Evolutionary conservation across 1,140 invertebrate species (phyloP), one percentile per base, ranked within the genome.

Genomic region (Oppia nitens): DNA sequence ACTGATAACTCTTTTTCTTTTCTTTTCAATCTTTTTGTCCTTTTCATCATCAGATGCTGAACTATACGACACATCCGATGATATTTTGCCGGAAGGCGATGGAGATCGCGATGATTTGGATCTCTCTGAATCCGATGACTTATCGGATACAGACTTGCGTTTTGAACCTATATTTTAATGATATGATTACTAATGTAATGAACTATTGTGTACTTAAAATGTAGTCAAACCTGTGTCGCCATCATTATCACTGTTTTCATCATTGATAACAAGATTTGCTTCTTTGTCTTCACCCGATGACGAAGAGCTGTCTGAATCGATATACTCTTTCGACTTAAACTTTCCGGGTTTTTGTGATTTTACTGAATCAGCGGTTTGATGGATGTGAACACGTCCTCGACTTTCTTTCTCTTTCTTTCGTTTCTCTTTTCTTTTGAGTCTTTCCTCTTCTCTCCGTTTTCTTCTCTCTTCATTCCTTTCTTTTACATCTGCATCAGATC

Each of bases 391-490:
- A 9, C n/a, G 4, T 47, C 45, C 45, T 47, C n/a, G 14, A 24
- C 50, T 21, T 24, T 21, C 21, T 2, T 47, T 55, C 55, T 52
- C 26, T 45, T 47, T 51, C 20, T 59, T 62, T 52, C 53, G 25
- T 53, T 54, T 47, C 59, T 55, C 20, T 55, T 57, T 48, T 53
- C 48, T 29, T 55, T 56, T 49, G 25, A 55, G 24, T 23, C 51
- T 45, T 29, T 59, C 27, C 57, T 55, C 24, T 57, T 62, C 26
- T 62, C 60, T 32, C 53, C 57, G 40, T 48, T 55, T 53, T 4
- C 59, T 62, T 52, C 63, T 20, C 65, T 68, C 74, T 65, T 9
- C 69, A 60, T 61, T 56, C 20, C 53, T 28, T 12, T 25, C 62
- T 47, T 60, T 55, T 23, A 55, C 55, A 20, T 55, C 62, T 27